Evolutionary conservation across 2,113 vertebrate genomes (phyloP).

Genomic region (Hydropotes inermis): DNA sequence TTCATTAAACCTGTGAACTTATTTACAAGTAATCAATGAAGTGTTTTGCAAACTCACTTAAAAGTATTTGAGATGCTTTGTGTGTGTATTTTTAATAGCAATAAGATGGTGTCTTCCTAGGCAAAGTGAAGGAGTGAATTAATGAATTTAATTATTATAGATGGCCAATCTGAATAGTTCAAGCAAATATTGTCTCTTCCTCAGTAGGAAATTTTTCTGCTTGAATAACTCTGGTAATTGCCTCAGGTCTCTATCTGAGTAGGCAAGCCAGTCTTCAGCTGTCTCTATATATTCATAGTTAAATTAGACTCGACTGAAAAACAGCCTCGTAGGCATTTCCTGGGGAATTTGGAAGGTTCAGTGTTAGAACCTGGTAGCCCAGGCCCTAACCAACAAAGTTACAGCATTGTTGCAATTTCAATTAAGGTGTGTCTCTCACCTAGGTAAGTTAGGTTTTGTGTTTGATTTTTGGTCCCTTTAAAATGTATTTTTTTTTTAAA

Average conservation of each 20-base stretch:
- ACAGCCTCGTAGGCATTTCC: neutral
- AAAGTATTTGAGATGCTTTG: neutral
- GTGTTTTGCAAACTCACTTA: constrained; percentile 1
- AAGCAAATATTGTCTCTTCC: constrained; percentile 53
- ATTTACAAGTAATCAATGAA: constrained; percentile 8
- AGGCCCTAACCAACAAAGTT: neutral
- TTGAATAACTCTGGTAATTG: constrained; percentile 58
- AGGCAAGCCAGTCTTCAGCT: neutral
- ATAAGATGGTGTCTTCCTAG: neutral
- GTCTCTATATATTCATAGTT: neutral
- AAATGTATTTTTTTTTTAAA: neutral
- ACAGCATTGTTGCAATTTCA: neutral
- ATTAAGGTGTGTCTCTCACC: neutral
- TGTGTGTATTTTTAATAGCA: constrained; percentile 10
- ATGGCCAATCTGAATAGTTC: constrained; percentile 36
- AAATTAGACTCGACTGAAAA: constrained; percentile 24
- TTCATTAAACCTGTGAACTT: neutral
- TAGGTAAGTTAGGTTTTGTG: neutral
- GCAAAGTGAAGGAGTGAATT: neutral
- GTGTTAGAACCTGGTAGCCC: neutral
- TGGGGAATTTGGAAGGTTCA: neutral
- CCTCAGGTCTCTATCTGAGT: constrained; percentile 10
- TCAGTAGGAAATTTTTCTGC: constrained; percentile 50
- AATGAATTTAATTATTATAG: constrained; percentile 63
- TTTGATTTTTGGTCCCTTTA: neutral